Conservation (phyloP, 2,113 vertebrate species). For the Gyps fulvus region DNA sequence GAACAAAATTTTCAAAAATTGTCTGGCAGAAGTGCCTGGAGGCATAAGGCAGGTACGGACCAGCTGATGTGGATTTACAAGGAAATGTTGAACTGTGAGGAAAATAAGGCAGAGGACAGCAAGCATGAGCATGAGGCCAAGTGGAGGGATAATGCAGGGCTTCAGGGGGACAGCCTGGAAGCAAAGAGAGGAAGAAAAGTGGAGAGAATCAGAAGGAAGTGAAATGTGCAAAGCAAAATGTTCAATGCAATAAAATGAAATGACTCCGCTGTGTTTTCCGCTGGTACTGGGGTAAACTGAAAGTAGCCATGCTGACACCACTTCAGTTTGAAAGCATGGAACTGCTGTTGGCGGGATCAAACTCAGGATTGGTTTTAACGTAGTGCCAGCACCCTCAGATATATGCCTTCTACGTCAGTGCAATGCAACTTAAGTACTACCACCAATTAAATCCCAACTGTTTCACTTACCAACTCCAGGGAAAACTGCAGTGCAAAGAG, state of each 20-base stretch:
- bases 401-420: too few relatives aligned
- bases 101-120: background rate
- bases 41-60: background rate
- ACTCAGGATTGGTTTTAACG: background rate
- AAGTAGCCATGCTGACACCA: background rate
- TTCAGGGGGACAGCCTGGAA: background rate
- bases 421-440: fast-evolving
- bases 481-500: background rate
- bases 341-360: background rate
- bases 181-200: background rate
- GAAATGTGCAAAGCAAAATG: background rate
- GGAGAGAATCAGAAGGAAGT: background rate
- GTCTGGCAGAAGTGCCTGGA: slow-evolving; percentile 26
- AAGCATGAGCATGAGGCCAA: background rate
- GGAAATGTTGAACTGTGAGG: background rate
- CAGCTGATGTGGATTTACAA: background rate
- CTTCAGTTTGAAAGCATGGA: fast-evolving
- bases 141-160: background rate
- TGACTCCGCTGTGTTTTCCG: background rate
- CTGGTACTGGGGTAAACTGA: background rate
- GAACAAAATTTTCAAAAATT: background rate
- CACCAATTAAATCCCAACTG: background rate
- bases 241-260: background rate
- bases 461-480: background rate
- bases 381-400: background rate